phyloP scores from a whole-genome alignment of 2,888 invertebrate species.

The Desoria tigrina region DNA sequence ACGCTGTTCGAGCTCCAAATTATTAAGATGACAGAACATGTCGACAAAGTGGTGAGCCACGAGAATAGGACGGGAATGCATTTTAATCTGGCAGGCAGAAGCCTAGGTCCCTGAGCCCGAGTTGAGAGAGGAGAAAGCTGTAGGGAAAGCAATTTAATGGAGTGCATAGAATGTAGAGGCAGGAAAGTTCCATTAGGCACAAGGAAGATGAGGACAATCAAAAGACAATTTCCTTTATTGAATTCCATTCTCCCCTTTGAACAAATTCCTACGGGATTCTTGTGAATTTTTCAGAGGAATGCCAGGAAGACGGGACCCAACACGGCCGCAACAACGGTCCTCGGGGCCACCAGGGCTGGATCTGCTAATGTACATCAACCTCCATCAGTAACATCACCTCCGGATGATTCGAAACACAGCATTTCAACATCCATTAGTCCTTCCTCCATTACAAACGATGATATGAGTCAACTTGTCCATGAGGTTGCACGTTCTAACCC shows the following conservation, averaged over 20 bases:
- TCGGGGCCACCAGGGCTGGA: no score
- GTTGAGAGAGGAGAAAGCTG: no score
- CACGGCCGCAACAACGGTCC: neutral
- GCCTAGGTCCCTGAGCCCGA: no score
- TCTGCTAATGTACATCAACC: neutral
- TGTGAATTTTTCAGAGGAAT: conserved; percentile 8
- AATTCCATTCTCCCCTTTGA: conserved; percentile 9
- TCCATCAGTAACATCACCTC: conserved; percentile 5
- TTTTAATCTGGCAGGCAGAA: no score
- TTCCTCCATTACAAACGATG: conserved; percentile 28
- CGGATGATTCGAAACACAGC: conserved; percentile 2
- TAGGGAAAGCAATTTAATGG: no score
- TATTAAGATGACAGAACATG: no score
- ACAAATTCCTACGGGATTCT: neutral
- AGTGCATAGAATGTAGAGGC: no score
- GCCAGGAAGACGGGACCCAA: neutral
- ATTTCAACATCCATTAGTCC: conserved; percentile 3
- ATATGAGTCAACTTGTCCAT: conserved; percentile 48
- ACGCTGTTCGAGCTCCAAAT: no score
- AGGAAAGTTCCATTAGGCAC: no score
- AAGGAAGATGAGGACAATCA: neutral
- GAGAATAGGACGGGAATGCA: no score
- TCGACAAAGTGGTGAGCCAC: no score
- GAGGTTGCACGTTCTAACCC: conserved; percentile 34
- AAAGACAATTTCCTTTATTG: conserved; percentile 10